Evolutionary conservation across 2,888 invertebrate species (phyloP), one percentile per base, ranked within the genome.

Genomic region (Ophion ellenae): DNA sequence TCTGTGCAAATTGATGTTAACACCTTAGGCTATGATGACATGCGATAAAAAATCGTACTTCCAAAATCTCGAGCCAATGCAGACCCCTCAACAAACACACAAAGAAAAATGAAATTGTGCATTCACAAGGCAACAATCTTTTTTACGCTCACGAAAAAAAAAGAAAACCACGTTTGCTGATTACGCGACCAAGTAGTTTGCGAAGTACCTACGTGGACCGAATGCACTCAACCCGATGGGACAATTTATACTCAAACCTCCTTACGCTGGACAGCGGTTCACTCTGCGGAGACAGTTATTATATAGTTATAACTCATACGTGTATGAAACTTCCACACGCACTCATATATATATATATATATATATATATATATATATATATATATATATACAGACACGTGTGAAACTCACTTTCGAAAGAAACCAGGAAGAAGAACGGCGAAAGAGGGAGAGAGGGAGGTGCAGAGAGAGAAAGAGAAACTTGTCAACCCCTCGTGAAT

Each of bases 401-500:
- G 70, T 75, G 70, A 76, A 71, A 45, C 40, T 73, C 61, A 78
- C 78, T 84, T 78, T 85, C 59, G 59, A 79, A 83, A 75, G 79
- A 79, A 79, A 82, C 61, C 64, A 66, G 73, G 32, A 32, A 53
- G 24, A 57, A 24, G 64, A 32, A 66, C 14, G 24, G 57, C 45
- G 45, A 47, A 28, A 78, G 61, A n/a, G 71, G 40, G 59, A 45
- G 45, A 70, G 53, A 70, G 53, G 53, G 32, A 66, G 53, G 32
- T 5, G 32, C n/a, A 32, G 17, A 71, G 40, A 47, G 20, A 32
- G 63, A 70, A 69, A 67, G 10, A 78, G 11, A 70, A 45, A 79
- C 82, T 85, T 85, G 85, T 85, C 85, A 80, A 85, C 82, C 85
- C 82, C 79, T 70, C 75, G 66, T 69, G 82, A 76, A 66, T 77